Base-by-base conservation (phyloP, 1,140 invertebrate genomes). In the Drosophila tani region DNA sequence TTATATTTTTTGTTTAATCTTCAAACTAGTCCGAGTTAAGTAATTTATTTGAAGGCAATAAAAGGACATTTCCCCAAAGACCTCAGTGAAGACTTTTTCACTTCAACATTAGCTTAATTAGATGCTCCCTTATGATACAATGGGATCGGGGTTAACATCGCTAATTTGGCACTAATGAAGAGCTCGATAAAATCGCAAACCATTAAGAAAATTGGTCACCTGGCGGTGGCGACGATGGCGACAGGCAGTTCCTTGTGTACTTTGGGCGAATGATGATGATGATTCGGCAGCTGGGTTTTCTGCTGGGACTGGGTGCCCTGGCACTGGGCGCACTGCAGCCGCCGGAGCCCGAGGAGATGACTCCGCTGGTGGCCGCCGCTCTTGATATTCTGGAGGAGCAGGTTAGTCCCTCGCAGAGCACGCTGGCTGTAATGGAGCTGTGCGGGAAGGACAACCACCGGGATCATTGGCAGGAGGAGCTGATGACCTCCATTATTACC, bases 371-470 rank as follows among this genome's bases (percentile, higher is more conserved):
- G n/a, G 43, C 19, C 0, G 81, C 77, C 0, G 77, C 73, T 0
- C 7, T 84, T 15, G 40, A 81, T 6, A 67, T 85, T 12, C 38
- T 85, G n/a, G 47, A 70, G 12, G 45, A 51, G 12, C 63, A 74
- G 29, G 65, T 90, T 3, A 77, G 62, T 35, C 63, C 67, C 0
- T 53, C 55, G 6, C 73, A 68, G 35, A 85, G 46, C 63, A 71
- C 67, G 1, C 12, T 90, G 60, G 60, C 68, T 3, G 51, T 90
- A 1, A 49, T 91, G 27, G 81, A 80, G 32, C 38, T 85, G 5
- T 58, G 32, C 5, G 17, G n/a, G 5, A 9, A 27, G 6, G 43
- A 8, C 2, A 7, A 41, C 15, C 49, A 65, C 4, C 19, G 35
- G 5, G 67, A 74, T 5, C 35, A 55, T 1, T 5, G 17, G 5